These are phyloP conservation scores for Sinhomidia bicolor DNA, from an alignment of 2,888 invertebrate genomes.

Conservation along the genomic window DNA sequence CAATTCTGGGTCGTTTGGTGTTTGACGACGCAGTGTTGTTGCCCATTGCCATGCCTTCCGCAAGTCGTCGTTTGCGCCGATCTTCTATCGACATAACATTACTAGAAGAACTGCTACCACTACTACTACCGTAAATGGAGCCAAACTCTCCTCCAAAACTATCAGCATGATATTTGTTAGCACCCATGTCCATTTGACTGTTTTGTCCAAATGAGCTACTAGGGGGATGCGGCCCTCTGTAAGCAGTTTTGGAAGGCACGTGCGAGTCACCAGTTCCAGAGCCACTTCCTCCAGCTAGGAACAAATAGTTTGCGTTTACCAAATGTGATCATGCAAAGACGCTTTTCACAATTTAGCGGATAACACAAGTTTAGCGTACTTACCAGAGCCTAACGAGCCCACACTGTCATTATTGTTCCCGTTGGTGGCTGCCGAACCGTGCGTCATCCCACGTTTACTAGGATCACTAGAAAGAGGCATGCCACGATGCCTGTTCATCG, in stretches of 20 bases:
- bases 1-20: conserved; percentile 68
- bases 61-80: conserved; percentile 61
- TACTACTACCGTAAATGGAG: conserved; percentile 37
- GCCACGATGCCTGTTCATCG: conserved; percentile 52
- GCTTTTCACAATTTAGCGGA: no score
- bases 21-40: not conserved
- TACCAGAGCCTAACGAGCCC: conserved; percentile 43
- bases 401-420: conserved; percentile 64
- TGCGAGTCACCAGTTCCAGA: conserved; percentile 62
- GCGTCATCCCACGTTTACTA: conserved; percentile 34
- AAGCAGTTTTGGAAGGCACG: conserved; percentile 68
- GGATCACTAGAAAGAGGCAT: conserved; percentile 42
- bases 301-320: conserved; percentile 16
- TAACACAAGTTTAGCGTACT: no score
- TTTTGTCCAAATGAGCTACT: conserved; percentile 65
- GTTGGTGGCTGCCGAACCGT: conserved; percentile 63
- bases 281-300: conserved; percentile 39
- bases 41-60: conserved; percentile 38
- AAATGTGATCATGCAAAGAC: no score
- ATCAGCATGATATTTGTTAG: conserved; percentile 65
- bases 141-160: conserved; percentile 62
- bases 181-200: conserved; percentile 68
- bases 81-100: conserved; percentile 65
- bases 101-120: conserved; percentile 29
- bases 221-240: conserved; percentile 26